Evolutionary conservation across 2,113 vertebrate genomes (phyloP).

Genomic region (Aegithalos caudatus): DNA sequence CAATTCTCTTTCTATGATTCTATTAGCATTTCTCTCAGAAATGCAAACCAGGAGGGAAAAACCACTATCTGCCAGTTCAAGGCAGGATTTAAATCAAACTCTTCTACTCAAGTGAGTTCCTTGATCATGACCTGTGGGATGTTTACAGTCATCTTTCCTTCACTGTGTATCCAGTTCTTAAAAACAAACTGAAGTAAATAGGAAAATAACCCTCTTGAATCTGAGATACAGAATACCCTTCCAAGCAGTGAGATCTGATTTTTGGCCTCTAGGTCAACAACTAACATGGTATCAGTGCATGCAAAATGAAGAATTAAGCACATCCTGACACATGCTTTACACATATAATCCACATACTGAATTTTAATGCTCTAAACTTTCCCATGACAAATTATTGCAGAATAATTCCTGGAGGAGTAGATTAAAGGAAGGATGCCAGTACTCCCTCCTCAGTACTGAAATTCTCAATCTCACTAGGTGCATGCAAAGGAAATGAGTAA

Average conservation of each 20-base stretch:
- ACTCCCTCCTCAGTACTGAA: background rate
- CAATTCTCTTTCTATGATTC: fast-evolving
- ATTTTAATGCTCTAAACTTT: background rate
- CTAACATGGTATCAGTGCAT: background rate
- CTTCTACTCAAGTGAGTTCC: background rate
- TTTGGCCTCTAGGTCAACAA: background rate
- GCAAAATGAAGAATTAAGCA: background rate
- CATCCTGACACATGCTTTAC: background rate
- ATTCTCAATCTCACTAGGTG: background rate
- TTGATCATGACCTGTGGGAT: background rate
- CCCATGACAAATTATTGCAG: background rate
- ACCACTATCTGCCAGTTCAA: background rate
- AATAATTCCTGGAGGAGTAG: background rate
- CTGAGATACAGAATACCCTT: background rate
- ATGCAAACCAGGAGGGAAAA: background rate
- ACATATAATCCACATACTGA: background rate
- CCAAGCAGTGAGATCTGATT: background rate
- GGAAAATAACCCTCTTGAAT: background rate
- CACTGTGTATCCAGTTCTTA: background rate
- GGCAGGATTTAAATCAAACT: background rate
- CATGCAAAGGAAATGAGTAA: background rate
- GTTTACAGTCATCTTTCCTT: background rate
- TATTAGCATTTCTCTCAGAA: background rate
- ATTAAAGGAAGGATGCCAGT: background rate
- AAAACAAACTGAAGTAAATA: background rate